Base-by-base conservation (phyloP, 2,888 invertebrate genomes). In the Ceratothoa steindachneri region DNA sequence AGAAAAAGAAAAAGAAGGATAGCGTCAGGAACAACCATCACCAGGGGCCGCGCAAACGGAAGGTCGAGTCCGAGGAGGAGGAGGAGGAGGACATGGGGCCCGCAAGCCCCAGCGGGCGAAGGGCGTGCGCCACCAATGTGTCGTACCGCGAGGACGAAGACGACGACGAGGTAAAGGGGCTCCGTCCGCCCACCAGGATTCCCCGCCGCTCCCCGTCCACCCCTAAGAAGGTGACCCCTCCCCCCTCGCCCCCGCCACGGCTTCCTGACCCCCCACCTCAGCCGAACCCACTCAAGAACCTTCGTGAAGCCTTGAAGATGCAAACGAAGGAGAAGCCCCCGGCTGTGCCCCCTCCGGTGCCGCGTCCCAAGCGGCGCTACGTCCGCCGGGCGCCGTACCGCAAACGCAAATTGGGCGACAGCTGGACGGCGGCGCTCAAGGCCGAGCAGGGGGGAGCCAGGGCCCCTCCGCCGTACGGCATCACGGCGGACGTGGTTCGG, bases 351-450 rank as follows among this genome's bases (percentile, higher is more conserved):
- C 15, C 29, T 9, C 41, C 28, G 9, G n/a, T 51, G 15, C 41
- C 28, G 1, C 71, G 74, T 27, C 71, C 71, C 4, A 73, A 71
- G 28, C 67, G 19, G 7, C 29, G 64, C 19, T 30, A 69, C 22
- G 71, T 67, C 12, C n/a, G 51, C 9, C 28, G 27, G 29, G 19
- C 53, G 19, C 65, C 71, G 1, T 15, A 22, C 30, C 60, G 75
- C 69, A 78, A 78, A 29, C 69, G 55, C 15, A 78, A 78, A 72
- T 67, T 78, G 4, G 68, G 69, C 15, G 70, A 73, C 28, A 75
- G 78, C 52, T 78, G 78, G 78, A 78, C 78, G 24, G 78, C 75
- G 15, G 75, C 78, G 22, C 55, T 78, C 28, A 78, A 78, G 31
- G 78, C 78, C n/a, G 73, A 71, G 29, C 70, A 73, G 19, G 75